Base-by-base conservation (phyloP, 2,888 invertebrate genomes). In the Liopterus haemorrhoidalis region DNA sequence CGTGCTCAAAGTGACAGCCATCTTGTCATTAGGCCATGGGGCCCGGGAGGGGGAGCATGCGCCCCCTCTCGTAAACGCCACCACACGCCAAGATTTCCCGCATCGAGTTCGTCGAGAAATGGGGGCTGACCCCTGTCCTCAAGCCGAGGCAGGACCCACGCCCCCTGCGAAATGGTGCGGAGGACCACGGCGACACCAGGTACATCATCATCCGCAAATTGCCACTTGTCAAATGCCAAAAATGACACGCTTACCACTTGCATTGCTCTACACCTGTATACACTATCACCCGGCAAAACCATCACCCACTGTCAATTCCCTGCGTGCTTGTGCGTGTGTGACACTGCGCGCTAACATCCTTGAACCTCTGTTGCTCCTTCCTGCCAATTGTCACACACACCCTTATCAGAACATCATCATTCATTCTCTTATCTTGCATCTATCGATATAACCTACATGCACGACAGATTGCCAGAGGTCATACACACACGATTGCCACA, bases 91-190 rank as follows among this genome's bases (percentile, higher is more conserved):
- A 85, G 86, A 91, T 91, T 92, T 89, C 91, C 83, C 90, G 89
- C 80, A 86, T 91, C 85, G 90, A 90, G 83, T 88, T 90, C 79
- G 83, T 89, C 78, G 90, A 91, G 80, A 87, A 89, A 89, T 91
- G 91, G 91, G 91, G 91, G 85, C 87, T 91, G 78, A 90, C 90
- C 83, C 91, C 91, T 83, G 89, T 90, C 85, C 86, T 90, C 81
- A 84, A 85, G 78, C 89, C 89, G 84, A 87, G 89, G 81, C 88
- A 87, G 84, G 88, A 89, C 79, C 84, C 85, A 72, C 71, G 77
- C 77, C 83, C 88, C 86, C 82, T 81, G 71, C 67, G 72, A 69
- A 72, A 72, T 70, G 74, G 74, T 75, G 76, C 76, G 72, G 76
- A 74, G 70, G 78, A 78, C 71, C 79, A 82, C 70, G 79, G 77